Percentiles rank a stretch among this genome's conserved stretches.
Evolutionary conservation across 2,113 vertebrate genomes (phyloP).

Genomic region (Syngnathus scovelli): DNA sequence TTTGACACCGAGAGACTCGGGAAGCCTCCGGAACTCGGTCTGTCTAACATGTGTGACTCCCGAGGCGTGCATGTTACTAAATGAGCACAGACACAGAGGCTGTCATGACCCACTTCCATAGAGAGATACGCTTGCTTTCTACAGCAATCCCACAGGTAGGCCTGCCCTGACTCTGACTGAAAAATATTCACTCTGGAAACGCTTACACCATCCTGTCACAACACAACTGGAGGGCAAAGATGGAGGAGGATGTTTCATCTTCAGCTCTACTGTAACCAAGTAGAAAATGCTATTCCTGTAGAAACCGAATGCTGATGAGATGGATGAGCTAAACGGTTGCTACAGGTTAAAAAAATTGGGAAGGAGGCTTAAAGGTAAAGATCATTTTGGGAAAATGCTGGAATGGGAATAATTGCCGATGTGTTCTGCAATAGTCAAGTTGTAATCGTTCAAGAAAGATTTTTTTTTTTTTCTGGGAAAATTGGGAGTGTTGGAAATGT

Average conservation of each 20-base stretch:
- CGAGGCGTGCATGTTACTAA: constrained; percentile 51
- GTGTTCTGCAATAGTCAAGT: background rate
- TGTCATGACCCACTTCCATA: constrained; percentile 61
- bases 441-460: background rate
- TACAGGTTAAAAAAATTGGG: too few relatives aligned
- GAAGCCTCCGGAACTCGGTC: constrained; percentile 44
- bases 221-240: constrained; percentile 17
- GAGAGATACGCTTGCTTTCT: constrained; percentile 24
- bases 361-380: too few relatives aligned
- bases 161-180: constrained; percentile 3
- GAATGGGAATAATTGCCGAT: background rate
- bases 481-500: background rate
- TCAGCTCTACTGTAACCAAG: background rate
- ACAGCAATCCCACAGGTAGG: constrained; percentile 36
- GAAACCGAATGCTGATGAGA: background rate
- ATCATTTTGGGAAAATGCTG: background rate
- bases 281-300: background rate
- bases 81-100: constrained; percentile 48
- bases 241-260: constrained; percentile 5
- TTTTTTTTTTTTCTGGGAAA: background rate
- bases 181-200: constrained; percentile 14
- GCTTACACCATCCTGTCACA: constrained; percentile 25
- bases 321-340: background rate
- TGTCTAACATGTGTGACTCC: constrained; percentile 57
- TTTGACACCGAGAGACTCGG: constrained; percentile 53